Evolutionary conservation across 2,888 invertebrate genomes (phyloP).

Genomic region (Calliopum simillimum): DNA sequence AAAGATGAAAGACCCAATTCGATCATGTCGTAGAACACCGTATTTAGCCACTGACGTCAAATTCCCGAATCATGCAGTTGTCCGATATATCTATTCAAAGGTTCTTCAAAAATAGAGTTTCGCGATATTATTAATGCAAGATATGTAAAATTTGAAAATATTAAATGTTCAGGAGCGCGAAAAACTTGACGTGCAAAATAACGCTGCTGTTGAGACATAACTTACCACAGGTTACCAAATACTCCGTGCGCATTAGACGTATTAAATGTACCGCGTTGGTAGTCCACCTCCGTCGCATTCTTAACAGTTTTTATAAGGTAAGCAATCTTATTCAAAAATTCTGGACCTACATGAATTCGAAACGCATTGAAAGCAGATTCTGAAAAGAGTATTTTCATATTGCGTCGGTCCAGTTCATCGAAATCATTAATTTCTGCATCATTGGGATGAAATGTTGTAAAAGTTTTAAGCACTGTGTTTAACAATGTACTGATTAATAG

Average conservation of each 20-base stretch:
- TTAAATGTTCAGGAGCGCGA: conserved; percentile 16
- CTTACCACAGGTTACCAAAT: conserved; percentile 28
- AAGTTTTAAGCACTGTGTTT: no score
- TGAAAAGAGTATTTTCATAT: no score
- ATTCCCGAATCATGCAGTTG: conserved; percentile 31
- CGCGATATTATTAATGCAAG: conserved; percentile 28
- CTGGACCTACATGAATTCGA: no score
- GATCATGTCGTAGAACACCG: conserved; percentile 30
- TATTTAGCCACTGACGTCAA: conserved; percentile 16
- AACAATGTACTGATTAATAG: no score
- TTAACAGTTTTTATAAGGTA: neutral
- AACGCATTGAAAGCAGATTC: no score
- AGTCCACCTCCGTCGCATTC: neutral
- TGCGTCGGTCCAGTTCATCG: no score
- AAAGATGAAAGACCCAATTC: conserved; percentile 17
- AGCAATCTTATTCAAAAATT: no score
- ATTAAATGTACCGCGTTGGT: conserved; percentile 32
- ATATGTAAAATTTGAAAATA: neutral
- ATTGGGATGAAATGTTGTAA: no score
- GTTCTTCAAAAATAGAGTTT: conserved; percentile 27
- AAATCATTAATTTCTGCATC: no score
- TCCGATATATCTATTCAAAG: conserved; percentile 31
- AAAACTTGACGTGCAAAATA: conserved; percentile 26
- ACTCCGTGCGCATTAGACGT: conserved; percentile 35
- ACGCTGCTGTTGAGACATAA: conserved; percentile 31